phyloP scores from a whole-genome alignment of 1,140 invertebrate species.

The Kradibia gibbosae region DNA sequence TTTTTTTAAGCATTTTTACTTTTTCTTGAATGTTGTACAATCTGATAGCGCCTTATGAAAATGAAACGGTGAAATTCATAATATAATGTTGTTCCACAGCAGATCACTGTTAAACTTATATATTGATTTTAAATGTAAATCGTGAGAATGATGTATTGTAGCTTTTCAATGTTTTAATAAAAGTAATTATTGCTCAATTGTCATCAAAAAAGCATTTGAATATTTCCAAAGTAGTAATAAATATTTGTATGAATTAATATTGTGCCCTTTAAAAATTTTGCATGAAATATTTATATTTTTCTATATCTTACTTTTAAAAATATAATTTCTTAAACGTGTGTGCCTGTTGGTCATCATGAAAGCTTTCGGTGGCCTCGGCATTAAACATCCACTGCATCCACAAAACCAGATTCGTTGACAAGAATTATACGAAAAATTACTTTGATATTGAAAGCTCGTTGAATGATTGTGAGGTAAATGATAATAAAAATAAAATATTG shows the following conservation, averaged over 20 bases:
- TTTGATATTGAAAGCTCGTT: constrained; percentile 4
- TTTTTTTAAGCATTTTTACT: constrained; percentile 45
- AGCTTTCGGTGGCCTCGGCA: constrained; percentile 59
- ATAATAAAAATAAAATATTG: constrained; percentile 20
- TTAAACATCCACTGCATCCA: constrained; percentile 64
- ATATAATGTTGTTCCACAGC: constrained; percentile 40
- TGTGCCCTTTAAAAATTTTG: constrained; percentile 3
- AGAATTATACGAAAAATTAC: not conserved
- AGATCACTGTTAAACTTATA: constrained; percentile 23
- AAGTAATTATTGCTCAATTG: constrained; percentile 51
- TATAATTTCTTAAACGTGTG: constrained; percentile 60
- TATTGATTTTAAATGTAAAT: constrained; percentile 31
- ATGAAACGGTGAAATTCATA: constrained; percentile 28
- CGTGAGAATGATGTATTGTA: constrained; percentile 56
- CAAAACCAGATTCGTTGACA: constrained; percentile 70
- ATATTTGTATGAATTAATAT: too few species aligned
- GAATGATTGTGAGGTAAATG: not conserved
- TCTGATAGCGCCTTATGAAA: constrained; percentile 34
- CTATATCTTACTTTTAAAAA: constrained; percentile 12
- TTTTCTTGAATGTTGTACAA: constrained; percentile 50
- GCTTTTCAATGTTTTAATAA: constrained; percentile 61
- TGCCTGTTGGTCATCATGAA: constrained; percentile 67
- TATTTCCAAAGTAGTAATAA: constrained; percentile 5
- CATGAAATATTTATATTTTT: constrained; percentile 25
- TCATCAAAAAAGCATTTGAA: constrained; percentile 30